Evolutionary conservation across 2,113 vertebrate species (phyloP).

Genomic region (Melanocharis versteri): DNA sequence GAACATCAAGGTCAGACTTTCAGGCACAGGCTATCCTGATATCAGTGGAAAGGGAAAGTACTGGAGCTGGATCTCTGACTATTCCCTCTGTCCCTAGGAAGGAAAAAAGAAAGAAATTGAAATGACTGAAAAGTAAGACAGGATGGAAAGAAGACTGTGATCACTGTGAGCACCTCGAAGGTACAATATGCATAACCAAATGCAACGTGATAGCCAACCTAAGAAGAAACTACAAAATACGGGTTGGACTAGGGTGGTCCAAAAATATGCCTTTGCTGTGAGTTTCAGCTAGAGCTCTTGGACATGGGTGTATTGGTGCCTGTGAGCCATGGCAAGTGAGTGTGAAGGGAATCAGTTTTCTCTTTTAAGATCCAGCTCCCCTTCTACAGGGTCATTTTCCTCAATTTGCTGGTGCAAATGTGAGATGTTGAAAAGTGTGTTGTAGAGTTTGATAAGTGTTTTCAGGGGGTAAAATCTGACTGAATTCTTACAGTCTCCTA

Average conservation of each 20-base stretch:
- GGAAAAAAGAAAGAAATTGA: neutral
- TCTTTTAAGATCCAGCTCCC: neutral
- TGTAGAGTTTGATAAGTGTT: neutral
- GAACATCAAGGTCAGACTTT: neutral
- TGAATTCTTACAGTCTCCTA: neutral
- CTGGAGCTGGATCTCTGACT: neutral
- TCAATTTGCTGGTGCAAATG: neutral
- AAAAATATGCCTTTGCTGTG: neutral
- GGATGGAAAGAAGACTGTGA: neutral
- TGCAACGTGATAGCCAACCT: rapidly evolving
- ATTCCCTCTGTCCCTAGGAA: neutral
- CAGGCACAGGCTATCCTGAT: neutral
- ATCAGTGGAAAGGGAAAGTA: neutral
- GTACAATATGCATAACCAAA: neutral
- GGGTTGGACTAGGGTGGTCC: neutral
- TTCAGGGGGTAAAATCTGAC: neutral
- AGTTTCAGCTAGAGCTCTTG: neutral
- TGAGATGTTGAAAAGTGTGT: neutral
- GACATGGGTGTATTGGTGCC: rapidly evolving
- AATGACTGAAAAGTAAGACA: neutral
- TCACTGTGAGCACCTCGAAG: neutral
- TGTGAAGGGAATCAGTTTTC: neutral
- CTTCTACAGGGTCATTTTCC: neutral
- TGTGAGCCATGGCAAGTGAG: neutral
- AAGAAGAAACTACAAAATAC: neutral